Base-by-base conservation (phyloP, 2,888 invertebrate species). In the Rhimphoctona megacephalus region DNA sequence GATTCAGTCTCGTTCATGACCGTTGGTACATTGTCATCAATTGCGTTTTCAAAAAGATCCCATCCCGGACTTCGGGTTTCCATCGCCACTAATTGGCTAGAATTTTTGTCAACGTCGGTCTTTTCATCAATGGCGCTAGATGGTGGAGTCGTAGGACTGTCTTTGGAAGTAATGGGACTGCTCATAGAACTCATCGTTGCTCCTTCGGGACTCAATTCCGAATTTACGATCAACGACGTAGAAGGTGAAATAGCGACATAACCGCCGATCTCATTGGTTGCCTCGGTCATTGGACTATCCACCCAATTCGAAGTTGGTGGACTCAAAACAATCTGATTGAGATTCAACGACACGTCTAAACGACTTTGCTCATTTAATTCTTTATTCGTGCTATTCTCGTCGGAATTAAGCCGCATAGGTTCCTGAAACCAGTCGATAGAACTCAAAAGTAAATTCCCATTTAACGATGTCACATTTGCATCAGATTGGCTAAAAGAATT, bases 61-160 rank as follows among this genome's bases (percentile, higher is more conserved):
- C 78, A 78, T 14, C 54, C 39, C 17, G 69, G 67, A 22, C 30
- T 46, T 30, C 46, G 54, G 25, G 77, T 9, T 30, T 46, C 79
- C 57, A 30, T 69, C 17, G 36, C 39, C 67, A 19, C 61, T 17
- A 0, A 78, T 30, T 52, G 57, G 70, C 30, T 95, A 95, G 19
- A 95, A 91, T 81, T 95, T 95, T 69, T 95, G 25, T 95, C 94
- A 39, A 95, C 69, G 49, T 90, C 88, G 19, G 70, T n/a, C 14
- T 61, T 72, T 19, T 80, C 80, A 25, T 72, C 70, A n/a, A 22
- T 64, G 46, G 52, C 87, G 72, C 84, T 89, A 88, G 49, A 89
- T 76, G 43, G 86, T 74, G 88, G 85, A 83, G 95, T 95, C 77
- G 95, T 95, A 0, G 95, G 95, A 88, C 95, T 95, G 87, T 95